Percentiles rank a stretch among this genome's conserved stretches.
Evolutionary conservation across 1,140 invertebrate species (phyloP).

Genomic region (Pachyrhynchus sulphureomaculatus): DNA sequence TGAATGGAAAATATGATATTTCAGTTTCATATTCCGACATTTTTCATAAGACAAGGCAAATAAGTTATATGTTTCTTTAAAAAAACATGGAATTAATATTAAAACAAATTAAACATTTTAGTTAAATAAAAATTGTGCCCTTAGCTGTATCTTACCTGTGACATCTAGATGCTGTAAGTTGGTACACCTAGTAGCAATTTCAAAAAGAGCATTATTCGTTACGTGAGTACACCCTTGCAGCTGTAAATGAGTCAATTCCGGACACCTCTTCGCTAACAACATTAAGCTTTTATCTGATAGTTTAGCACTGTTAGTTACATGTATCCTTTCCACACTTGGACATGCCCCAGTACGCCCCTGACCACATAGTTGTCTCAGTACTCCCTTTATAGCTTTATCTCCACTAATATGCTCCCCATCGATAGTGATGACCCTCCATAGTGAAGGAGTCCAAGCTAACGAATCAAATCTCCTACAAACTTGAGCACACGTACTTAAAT

Average conservation of each 20-base stretch:
- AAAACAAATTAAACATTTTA: too few species aligned
- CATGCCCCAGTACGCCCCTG: slow-evolving; percentile 60
- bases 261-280: slow-evolving; percentile 68
- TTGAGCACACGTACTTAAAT: slow-evolving; percentile 75
- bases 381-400: slow-evolving; percentile 68
- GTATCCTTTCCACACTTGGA: slow-evolving; percentile 64
- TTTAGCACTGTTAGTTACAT: slow-evolving; percentile 70
- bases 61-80: too few species aligned
- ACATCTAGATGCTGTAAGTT: slow-evolving; percentile 74
- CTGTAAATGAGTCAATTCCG: slow-evolving; percentile 71
- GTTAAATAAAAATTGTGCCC: too few species aligned
- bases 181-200: slow-evolving; percentile 64
- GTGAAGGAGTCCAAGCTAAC: slow-evolving; percentile 75
- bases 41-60: too few species aligned
- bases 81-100: too few species aligned
- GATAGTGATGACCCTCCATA: slow-evolving; percentile 73
- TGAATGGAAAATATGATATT: too few species aligned
- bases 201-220: slow-evolving; percentile 67
- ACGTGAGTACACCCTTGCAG: slow-evolving; percentile 67
- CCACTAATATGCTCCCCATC: slow-evolving; percentile 65
- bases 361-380: slow-evolving; percentile 61
- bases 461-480: slow-evolving; percentile 81
- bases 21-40: too few species aligned
- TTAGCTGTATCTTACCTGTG: slow-evolving; percentile 63
- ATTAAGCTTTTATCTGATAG: slow-evolving; percentile 75